Conservation (phyloP, 2,888 invertebrate genomes). For the Callinectes sapidus region DNA sequence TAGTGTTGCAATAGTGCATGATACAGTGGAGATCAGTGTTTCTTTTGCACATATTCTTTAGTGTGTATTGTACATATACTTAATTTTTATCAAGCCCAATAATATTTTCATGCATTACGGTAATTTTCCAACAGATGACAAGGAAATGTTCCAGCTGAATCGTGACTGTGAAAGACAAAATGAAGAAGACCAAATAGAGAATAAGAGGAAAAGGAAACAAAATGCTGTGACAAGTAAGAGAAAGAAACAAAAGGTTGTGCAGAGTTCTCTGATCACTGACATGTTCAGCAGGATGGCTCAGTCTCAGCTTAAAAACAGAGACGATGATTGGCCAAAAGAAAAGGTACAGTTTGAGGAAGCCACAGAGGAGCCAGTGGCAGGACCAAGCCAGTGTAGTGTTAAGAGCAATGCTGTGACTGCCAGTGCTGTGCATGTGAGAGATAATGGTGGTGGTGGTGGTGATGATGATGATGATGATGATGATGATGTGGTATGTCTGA, state of each 20-base stretch:
- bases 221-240: background rate
- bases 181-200: background rate
- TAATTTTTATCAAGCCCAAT: background rate
- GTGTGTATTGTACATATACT: background rate
- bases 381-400: background rate
- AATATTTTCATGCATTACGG: background rate
- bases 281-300: conserved; percentile 45
- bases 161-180: background rate
- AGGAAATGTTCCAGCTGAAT: background rate
- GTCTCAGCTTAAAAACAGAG: background rate
- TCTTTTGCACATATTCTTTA: background rate
- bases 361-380: background rate
- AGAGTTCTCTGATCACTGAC: conserved; percentile 46
- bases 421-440: background rate
- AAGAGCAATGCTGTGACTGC: background rate
- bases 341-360: background rate
- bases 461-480: background rate
- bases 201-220: background rate
- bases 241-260: conserved; percentile 40
- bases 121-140: background rate
- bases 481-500: conserved; percentile 30
- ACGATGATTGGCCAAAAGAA: background rate
- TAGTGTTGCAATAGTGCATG: background rate
- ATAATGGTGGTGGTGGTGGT: background rate
- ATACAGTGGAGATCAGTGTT: background rate